phyloP scores from a whole-genome alignment of 64 coral and sea anemone species.

The Montipora capricornis region DNA sequence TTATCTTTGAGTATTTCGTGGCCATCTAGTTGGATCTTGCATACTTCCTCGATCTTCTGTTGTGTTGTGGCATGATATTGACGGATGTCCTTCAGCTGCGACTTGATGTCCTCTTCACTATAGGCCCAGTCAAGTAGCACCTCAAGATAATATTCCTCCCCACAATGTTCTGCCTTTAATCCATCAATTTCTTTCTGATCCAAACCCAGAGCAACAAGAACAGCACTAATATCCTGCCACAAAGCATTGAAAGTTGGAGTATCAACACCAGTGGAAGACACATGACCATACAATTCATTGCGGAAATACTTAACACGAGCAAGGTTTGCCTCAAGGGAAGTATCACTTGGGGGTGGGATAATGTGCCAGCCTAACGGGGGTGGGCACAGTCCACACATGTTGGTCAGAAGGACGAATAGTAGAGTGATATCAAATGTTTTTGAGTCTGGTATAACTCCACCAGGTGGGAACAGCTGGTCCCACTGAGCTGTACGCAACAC shows the following conservation, averaged over 20 bases:
- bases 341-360: not conserved
- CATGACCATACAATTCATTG: slow-evolving; percentile 22
- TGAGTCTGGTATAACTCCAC: not conserved
- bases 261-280: not conserved
- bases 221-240: not conserved
- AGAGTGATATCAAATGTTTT: slow-evolving; percentile 32
- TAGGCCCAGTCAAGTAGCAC: not conserved
- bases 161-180: not conserved
- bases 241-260: not conserved
- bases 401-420: not conserved
- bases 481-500: not conserved
- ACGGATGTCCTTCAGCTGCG: not conserved
- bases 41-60: not conserved
- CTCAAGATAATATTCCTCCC: not conserved
- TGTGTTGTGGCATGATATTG: not conserved
- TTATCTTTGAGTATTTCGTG: not conserved
- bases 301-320: slow-evolving; percentile 17
- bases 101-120: not conserved
- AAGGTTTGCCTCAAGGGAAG: slow-evolving; percentile 24
- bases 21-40: not conserved
- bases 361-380: not conserved
- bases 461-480: not conserved
- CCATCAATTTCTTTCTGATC: not conserved
- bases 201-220: not conserved
- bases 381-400: not conserved